These are phyloP conservation scores for Cataglyphis albicans DNA, from an alignment of 2,888 invertebrate genomes.

Conservation along the genomic window DNA sequence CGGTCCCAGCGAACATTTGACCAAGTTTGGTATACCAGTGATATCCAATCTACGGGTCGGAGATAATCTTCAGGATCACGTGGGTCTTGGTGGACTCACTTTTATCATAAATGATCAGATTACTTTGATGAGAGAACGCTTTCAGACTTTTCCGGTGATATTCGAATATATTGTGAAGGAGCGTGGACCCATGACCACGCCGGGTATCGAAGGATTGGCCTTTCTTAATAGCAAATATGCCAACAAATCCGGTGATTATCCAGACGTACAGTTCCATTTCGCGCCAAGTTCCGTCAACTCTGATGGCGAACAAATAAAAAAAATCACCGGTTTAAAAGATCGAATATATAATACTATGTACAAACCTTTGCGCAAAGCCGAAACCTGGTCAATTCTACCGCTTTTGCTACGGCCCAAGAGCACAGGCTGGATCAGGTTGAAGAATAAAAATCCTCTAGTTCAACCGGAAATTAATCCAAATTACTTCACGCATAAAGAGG, in stretches of 20 bases:
- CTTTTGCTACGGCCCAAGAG: conserved; percentile 94
- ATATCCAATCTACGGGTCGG: conserved; percentile 92
- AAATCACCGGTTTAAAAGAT: conserved; percentile 92
- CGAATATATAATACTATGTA: conserved; percentile 94
- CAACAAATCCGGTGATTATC: conserved; percentile 92
- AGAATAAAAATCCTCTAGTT: conserved; percentile 92
- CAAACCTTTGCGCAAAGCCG: conserved; percentile 92
- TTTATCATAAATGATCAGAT: conserved; percentile 94
- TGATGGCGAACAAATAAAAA: conserved; percentile 92
- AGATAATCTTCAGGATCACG: conserved; percentile 95
- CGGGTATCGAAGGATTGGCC: conserved; percentile 94
- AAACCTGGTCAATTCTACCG: conserved; percentile 95
- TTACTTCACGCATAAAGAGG: conserved; percentile 95
- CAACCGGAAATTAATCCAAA: conserved; percentile 96
- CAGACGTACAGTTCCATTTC: conserved; percentile 95
- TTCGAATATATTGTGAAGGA: conserved; percentile 94
- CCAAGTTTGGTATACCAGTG: conserved; percentile 91
- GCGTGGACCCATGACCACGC: conserved; percentile 93
- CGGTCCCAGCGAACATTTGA: conserved; percentile 92
- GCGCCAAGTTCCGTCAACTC: conserved; percentile 94
- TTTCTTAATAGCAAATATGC: conserved; percentile 95
- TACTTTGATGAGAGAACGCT: conserved; percentile 92
- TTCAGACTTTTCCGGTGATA: conserved; percentile 92
- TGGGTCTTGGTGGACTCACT: conserved; percentile 94
- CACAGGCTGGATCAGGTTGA: conserved; percentile 94